These are phyloP conservation scores for Baryphthengus martii DNA, from an alignment of 2,113 vertebrate genomes.

Conservation along the genomic window DNA sequence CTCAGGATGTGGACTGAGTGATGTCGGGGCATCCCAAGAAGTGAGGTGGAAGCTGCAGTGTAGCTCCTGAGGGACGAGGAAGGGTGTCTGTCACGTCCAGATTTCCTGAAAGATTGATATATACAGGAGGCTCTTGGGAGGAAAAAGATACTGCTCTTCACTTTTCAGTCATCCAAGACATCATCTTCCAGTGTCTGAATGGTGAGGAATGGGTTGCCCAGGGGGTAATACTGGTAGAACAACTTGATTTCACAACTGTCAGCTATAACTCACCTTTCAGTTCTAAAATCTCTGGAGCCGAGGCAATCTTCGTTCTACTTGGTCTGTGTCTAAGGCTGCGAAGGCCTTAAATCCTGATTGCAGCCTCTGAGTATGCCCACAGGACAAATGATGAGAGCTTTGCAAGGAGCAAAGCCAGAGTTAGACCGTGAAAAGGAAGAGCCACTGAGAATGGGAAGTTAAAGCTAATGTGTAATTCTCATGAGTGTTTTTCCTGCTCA, in stretches of 20 bases:
- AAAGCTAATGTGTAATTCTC: background rate
- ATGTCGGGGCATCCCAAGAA: background rate
- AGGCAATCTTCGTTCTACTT: background rate
- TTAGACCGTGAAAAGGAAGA: background rate
- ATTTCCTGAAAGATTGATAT: background rate
- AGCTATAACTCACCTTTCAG: background rate
- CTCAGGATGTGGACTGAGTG: fast-evolving
- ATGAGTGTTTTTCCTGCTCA: background rate
- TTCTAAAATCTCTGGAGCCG: background rate
- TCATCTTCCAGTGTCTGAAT: background rate
- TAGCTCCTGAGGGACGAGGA: background rate
- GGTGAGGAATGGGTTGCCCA: background rate
- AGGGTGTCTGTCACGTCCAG: background rate
- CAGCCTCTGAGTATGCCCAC: background rate
- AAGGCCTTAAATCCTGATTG: background rate
- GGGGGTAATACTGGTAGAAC: background rate
- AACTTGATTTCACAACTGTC: background rate
- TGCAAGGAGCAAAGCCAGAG: background rate
- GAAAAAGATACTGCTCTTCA: background rate
- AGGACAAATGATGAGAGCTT: background rate
- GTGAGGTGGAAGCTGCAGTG: background rate
- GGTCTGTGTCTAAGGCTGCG: background rate
- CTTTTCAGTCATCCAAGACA: background rate
- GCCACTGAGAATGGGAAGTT: background rate
- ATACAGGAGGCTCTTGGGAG: background rate